Percentiles rank a stretch among this genome's conserved stretches.
Conservation (phyloP, 2,888 invertebrate genomes). For the Lathronympha strigana region DNA sequence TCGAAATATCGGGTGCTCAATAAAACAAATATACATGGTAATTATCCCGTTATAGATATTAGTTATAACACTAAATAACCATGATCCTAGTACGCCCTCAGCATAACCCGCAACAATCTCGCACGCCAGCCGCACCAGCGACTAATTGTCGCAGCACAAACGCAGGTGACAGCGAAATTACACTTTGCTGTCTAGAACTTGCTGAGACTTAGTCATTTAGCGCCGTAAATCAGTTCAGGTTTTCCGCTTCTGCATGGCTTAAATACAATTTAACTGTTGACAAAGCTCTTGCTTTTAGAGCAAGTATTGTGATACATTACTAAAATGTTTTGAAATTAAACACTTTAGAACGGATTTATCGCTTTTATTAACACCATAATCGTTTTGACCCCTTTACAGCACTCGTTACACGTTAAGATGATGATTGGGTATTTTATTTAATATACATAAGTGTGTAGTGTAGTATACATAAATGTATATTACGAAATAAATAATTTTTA, state of each 20-base stretch:
- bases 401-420: too few species aligned
- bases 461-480: too few species aligned
- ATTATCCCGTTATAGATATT: too few species aligned
- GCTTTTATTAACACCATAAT: too few species aligned
- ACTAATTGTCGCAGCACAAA: not conserved
- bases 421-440: too few species aligned
- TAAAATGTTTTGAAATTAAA: not conserved
- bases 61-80: too few species aligned
- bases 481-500: too few species aligned
- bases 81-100: not conserved
- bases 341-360: too few species aligned
- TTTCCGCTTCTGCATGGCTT: not conserved
- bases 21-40: too few species aligned
- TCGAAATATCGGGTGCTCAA: too few species aligned
- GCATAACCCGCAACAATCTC: not conserved
- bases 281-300: not conserved
- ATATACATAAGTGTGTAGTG: too few species aligned
- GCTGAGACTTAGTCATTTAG: not conserved
- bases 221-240: not conserved
- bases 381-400: too few species aligned
- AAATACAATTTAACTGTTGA: not conserved
- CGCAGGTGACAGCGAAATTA: conserved; percentile 6
- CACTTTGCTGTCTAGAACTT: not conserved
- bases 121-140: not conserved
- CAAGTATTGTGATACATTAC: not conserved